These are phyloP conservation scores for Dasysyrphus tricinctus DNA, from an alignment of 2,888 invertebrate species.

Conservation along the genomic window DNA sequence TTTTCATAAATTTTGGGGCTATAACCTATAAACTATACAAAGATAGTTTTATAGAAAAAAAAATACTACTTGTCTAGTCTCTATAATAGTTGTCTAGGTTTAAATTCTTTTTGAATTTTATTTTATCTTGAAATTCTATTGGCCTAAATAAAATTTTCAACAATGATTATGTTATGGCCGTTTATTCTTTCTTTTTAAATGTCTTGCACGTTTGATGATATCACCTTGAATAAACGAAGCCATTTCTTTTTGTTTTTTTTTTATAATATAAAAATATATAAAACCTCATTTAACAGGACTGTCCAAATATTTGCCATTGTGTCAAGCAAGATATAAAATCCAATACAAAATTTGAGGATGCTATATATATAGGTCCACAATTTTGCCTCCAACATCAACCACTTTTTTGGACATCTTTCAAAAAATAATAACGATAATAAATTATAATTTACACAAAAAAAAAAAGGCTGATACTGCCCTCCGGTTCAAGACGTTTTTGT, in stretches of 20 bases:
- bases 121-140: background rate
- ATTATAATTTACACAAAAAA: slow-evolving; percentile 48
- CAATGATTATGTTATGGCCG: background rate
- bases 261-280: background rate
- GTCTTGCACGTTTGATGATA: slow-evolving; percentile 6
- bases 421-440: slow-evolving; percentile 74
- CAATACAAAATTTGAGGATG: slow-evolving; percentile 66
- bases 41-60: no score
- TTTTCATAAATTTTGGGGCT: no score
- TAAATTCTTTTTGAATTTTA: background rate
- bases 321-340: slow-evolving; percentile 67
- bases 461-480: slow-evolving; percentile 38
- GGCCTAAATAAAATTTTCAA: slow-evolving; percentile 9
- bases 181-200: background rate
- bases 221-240: slow-evolving; percentile 24
- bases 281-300: slow-evolving; percentile 57
- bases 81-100: no score
- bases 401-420: slow-evolving; percentile 70
- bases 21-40: no score
- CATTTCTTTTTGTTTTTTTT: background rate
- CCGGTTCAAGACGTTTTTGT: slow-evolving; percentile 65
- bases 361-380: slow-evolving; percentile 1
- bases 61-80: no score
- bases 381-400: slow-evolving; percentile 14
- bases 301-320: slow-evolving; percentile 71